Base-by-base conservation (phyloP, 2,888 invertebrate species). In the Phoenoteleia sp. region DNA sequence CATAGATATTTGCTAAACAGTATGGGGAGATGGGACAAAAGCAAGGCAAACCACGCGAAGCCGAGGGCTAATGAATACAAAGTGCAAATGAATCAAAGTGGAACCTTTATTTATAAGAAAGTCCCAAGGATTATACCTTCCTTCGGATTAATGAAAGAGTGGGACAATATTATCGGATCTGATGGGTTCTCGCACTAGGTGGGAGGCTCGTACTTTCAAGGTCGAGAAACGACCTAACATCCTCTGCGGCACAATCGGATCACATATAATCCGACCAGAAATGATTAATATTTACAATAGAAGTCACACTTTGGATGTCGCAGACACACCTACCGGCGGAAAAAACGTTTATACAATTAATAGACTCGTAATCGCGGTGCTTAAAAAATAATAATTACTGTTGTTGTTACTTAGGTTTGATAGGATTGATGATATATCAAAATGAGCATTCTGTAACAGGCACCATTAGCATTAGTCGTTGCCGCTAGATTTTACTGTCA, bases 71-170 rank as follows among this genome's bases (percentile, higher is more conserved):
- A 81, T 86, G 89, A 87, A 81, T 79, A 90, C 89, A 89, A 91
- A 91, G 88, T 92, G 92, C 90, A 89, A 86, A 89, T 85, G 85
- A 87, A 85, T 62, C 80, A 74, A 81, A 85, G 86, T 79, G 69
- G 88, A 88, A 90, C 91, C 92, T 92, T 91, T 88, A 92, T 92
- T 92, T 93, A 93, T 93, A 93, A 93, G 92, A 92, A 92, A 92
- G 91, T 90, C 86, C 91, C 92, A 91, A 92, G 93, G 91, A 91
- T 92, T 87, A 90, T 84, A 87, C 91, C 91, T 92, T 91, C 90
- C 89, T 87, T 86, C 77, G 58, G 60, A 79, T 75, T 80, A 62
- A 84, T 66, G 42, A 72, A 90, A 81, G 83, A 88, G 89, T 86
- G 87, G 87, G 85, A 76, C 64, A 79, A 60, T 62, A 84, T 80